phyloP scores from a whole-genome alignment of 1,140 invertebrate species.

The Brachionus paranguensis region DNA sequence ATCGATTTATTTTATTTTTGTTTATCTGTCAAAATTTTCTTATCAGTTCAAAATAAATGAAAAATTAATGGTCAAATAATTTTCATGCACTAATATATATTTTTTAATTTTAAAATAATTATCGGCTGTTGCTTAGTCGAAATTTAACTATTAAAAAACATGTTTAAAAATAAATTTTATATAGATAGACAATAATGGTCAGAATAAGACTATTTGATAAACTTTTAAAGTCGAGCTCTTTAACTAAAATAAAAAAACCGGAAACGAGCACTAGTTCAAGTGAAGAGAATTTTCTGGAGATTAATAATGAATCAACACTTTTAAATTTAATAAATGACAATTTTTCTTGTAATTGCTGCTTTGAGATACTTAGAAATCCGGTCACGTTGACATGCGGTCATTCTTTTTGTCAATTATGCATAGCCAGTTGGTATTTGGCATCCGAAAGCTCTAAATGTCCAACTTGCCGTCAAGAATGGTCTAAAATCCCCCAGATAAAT shows the following conservation, averaged over 20 bases:
- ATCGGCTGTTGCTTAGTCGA: not conserved
- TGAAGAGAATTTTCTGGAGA: not conserved
- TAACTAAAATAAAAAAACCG: not conserved
- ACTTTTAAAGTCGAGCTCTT: not conserved
- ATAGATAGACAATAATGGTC: not conserved
- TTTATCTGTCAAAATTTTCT: not conserved
- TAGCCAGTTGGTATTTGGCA: not conserved
- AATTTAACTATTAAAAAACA: not conserved
- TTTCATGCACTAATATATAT: not conserved
- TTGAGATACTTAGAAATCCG: not conserved
- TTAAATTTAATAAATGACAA: not conserved
- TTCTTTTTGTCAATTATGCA: slow-evolving; percentile 34
- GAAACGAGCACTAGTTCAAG: not conserved
- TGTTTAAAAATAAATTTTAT: not conserved
- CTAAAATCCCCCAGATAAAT: not conserved
- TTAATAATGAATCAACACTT: not conserved
- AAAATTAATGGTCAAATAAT: not conserved
- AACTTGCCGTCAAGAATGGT: slow-evolving; percentile 15
- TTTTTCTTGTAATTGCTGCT: slow-evolving; percentile 23
- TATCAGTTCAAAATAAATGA: not conserved
- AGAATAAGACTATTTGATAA: not conserved
- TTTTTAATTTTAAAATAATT: not conserved
- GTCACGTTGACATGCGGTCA: slow-evolving; percentile 10
- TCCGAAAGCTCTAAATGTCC: slow-evolving; percentile 5
- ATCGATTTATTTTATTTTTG: not conserved